Percentiles rank a stretch among this genome's conserved stretches.
Evolutionary conservation across 1,140 invertebrate species (phyloP).

Genomic region (Saccostrea cuccullata): DNA sequence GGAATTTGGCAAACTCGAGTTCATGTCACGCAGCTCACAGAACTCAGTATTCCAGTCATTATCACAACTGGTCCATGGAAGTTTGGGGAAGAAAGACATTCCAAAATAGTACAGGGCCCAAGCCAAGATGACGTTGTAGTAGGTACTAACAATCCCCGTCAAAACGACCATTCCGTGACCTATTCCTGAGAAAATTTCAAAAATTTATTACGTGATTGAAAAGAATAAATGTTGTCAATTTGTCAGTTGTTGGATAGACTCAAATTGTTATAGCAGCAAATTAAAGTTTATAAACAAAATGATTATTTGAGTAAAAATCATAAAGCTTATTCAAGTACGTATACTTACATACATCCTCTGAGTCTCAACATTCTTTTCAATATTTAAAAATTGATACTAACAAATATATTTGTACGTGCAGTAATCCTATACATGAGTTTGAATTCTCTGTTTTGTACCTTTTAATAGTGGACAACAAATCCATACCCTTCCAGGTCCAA

Average conservation of each 20-base stretch:
- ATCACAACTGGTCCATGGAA: conserved; percentile 67
- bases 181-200: conserved; percentile 54
- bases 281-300: too few relatives aligned
- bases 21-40: conserved; percentile 46
- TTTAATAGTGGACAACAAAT: conserved; percentile 70
- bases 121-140: conserved; percentile 97
- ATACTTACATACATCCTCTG: too few relatives aligned
- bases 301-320: too few relatives aligned
- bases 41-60: conserved; percentile 63
- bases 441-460: conserved; percentile 55
- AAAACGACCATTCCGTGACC: conserved; percentile 83
- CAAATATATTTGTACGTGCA: too few relatives aligned
- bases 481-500: conserved; percentile 73
- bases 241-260: too few relatives aligned
- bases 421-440: too few relatives aligned
- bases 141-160: conserved; percentile 96
- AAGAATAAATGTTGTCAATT: too few relatives aligned
- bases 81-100: conserved; percentile 85
- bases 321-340: too few relatives aligned
- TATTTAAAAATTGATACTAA: too few relatives aligned
- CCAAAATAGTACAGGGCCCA: conserved; percentile 97
- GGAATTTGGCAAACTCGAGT: neutral
- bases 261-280: too few relatives aligned
- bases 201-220: too few relatives aligned
- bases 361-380: too few relatives aligned